Percentiles rank a stretch among this genome's conserved stretches.
These are phyloP conservation scores for Tretioscincus oriximinensis DNA, from an alignment of 2,113 vertebrate species.

Conservation along the genomic window DNA sequence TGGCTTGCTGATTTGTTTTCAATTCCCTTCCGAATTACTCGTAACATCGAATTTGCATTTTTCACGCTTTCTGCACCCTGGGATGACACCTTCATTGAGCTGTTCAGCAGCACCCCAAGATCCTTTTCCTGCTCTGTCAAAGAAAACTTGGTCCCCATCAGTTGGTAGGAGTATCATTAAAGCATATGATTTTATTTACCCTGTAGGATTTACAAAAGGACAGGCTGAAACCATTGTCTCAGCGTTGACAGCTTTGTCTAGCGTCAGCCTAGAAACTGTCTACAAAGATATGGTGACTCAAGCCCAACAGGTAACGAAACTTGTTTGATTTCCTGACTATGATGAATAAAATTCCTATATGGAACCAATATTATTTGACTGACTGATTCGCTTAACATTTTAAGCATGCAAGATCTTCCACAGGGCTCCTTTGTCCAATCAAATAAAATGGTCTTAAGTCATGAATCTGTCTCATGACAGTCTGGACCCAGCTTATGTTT, in stretches of 20 bases:
- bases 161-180: too few relatives aligned
- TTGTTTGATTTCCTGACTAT: not conserved
- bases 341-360: not conserved
- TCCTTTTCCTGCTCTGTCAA: too few relatives aligned
- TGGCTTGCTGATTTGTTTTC: too few relatives aligned
- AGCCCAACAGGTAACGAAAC: slow-evolving; percentile 86
- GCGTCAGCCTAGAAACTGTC: slow-evolving; percentile 87
- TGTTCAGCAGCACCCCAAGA: too few relatives aligned
- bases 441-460: not conserved
- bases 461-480: not conserved
- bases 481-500: too few relatives aligned
- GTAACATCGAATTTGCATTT: too few relatives aligned
- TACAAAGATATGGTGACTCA: slow-evolving; percentile 97
- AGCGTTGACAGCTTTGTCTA: slow-evolving; percentile 80
- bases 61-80: too few relatives aligned
- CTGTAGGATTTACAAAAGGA: slow-evolving; percentile 85
- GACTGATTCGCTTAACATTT: not conserved
- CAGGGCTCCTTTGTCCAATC: not conserved
- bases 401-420: too few relatives aligned
- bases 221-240: slow-evolving; percentile 90
- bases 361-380: not conserved
- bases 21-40: too few relatives aligned
- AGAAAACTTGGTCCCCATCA: not conserved
- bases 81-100: too few relatives aligned
- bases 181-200: not conserved